These are phyloP conservation scores for Theretra japonica DNA, from an alignment of 2,888 invertebrate species.

Conservation along the genomic window DNA sequence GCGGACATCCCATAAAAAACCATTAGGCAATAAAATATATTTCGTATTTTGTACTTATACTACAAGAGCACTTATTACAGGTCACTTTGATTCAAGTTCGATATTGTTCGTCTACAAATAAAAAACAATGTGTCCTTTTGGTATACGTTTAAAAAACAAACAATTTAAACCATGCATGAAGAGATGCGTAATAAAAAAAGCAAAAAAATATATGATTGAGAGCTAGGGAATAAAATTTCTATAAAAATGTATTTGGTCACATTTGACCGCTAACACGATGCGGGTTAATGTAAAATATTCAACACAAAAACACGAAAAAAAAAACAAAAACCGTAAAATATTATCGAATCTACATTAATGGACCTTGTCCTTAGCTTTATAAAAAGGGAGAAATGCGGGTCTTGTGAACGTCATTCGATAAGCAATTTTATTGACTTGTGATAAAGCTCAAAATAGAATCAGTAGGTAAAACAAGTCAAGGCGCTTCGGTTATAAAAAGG, in stretches of 20 bases:
- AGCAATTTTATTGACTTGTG: slow-evolving; percentile 35
- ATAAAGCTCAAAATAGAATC: slow-evolving; percentile 41
- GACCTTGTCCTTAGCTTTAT: slow-evolving; percentile 47
- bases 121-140: slow-evolving; percentile 58
- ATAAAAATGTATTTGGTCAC: slow-evolving; percentile 7
- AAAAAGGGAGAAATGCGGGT: slow-evolving; percentile 52
- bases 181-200: neutral
- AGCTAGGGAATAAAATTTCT: neutral
- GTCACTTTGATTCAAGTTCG: slow-evolving; percentile 52
- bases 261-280: slow-evolving; percentile 9
- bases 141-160: slow-evolving; percentile 47
- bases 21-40: slow-evolving; percentile 46
- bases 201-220: neutral
- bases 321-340: slow-evolving; percentile 28
- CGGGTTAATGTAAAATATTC: slow-evolving; percentile 19
- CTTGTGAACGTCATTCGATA: slow-evolving; percentile 37
- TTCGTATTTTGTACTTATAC: slow-evolving; percentile 56
- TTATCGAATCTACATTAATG: slow-evolving; percentile 51
- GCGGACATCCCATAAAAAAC: slow-evolving; percentile 39
- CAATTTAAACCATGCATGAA: neutral
- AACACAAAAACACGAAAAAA: neutral
- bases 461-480: slow-evolving; percentile 30
- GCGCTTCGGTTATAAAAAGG: slow-evolving; percentile 21
- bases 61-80: slow-evolving; percentile 68
- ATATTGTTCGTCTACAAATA: slow-evolving; percentile 63